Percentiles rank a stretch among this genome's conserved stretches.
These are phyloP conservation scores for Ditylenchus dipsaci DNA, from an alignment of 1,140 invertebrate genomes.

Conservation along the genomic window DNA sequence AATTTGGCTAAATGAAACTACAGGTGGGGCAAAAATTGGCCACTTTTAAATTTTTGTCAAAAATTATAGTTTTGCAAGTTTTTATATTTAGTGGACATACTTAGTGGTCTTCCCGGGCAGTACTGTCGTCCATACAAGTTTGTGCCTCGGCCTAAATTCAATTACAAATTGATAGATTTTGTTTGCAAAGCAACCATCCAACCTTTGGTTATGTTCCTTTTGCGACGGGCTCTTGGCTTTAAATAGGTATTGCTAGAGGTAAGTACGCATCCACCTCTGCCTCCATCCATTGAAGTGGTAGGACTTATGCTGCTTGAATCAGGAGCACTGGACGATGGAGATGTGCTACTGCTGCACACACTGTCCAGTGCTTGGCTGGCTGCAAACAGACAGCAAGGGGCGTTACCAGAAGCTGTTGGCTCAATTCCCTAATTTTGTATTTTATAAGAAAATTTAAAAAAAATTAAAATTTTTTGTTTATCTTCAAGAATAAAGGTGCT, in stretches of 20 bases:
- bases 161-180: no score
- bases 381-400: background rate
- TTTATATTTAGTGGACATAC: no score
- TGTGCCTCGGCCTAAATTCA: constrained; percentile 35
- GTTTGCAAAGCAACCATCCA: background rate
- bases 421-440: constrained; percentile 1
- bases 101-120: constrained; percentile 51
- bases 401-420: background rate
- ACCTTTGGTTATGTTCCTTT: constrained; percentile 12
- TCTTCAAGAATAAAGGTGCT: no score
- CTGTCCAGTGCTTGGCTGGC: background rate
- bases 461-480: no score
- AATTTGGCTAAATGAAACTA: no score
- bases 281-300: background rate
- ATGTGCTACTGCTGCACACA: background rate
- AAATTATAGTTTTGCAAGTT: no score
- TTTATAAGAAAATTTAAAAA: background rate
- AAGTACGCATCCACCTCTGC: background rate
- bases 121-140: constrained; percentile 56
- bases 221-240: constrained; percentile 16
- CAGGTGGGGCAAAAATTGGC: no score
- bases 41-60: no score
- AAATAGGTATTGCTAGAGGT: background rate
- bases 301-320: constrained; percentile 1
- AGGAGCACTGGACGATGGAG: background rate